These are phyloP conservation scores for Agrotis puta DNA, from an alignment of 2,888 invertebrate genomes.

Conservation along the genomic window DNA sequence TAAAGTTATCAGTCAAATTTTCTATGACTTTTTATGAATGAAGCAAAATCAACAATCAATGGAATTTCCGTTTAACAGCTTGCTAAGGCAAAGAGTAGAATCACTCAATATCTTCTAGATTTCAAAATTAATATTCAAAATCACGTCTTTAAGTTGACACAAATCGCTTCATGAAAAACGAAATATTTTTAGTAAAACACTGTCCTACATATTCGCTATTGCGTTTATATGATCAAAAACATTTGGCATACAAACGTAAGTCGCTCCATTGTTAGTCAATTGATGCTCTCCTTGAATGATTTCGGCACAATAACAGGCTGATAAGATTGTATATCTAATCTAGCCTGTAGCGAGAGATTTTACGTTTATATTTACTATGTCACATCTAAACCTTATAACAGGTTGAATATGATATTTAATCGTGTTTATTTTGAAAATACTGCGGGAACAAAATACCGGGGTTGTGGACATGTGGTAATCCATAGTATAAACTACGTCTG, in stretches of 20 bases:
- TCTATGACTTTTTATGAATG: background rate
- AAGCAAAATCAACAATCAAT: background rate
- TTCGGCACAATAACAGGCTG: constrained; percentile 37
- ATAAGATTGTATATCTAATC: constrained; percentile 51
- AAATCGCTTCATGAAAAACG: background rate
- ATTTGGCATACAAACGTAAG: constrained; percentile 16
- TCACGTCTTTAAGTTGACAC: background rate
- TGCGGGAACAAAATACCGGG: too few relatives aligned
- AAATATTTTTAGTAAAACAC: constrained; percentile 10
- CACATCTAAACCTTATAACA: background rate
- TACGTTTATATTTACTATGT: background rate
- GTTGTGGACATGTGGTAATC: too few relatives aligned
- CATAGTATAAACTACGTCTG: too few relatives aligned
- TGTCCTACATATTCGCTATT: constrained; percentile 4
- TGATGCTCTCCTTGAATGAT: constrained; percentile 46
- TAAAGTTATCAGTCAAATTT: background rate
- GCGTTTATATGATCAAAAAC: background rate
- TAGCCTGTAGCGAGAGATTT: constrained; percentile 7
- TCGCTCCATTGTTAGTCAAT: constrained; percentile 49
- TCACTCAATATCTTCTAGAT: background rate
- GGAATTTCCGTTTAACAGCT: background rate
- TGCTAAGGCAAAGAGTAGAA: background rate
- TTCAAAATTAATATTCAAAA: background rate
- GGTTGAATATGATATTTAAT: background rate
- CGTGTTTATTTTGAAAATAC: too few relatives aligned